Percentiles rank a stretch among this genome's conserved stretches.
Conservation (phyloP, 2,888 invertebrate genomes). For the Byasa hedistus region DNA sequence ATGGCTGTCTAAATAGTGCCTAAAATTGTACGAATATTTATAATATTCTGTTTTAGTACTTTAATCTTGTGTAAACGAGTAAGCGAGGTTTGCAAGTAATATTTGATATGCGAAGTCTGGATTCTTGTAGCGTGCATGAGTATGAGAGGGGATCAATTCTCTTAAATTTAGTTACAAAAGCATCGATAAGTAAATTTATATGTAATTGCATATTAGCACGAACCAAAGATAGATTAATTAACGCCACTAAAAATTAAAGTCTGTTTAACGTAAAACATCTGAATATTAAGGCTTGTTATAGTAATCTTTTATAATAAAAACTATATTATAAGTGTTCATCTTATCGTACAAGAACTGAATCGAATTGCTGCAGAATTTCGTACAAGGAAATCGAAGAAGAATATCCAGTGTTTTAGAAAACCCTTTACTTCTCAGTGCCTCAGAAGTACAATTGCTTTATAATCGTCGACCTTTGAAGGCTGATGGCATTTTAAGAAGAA, state of each 20-base stretch:
- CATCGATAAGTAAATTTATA: conserved; percentile 5
- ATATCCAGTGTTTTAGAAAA: too few species aligned
- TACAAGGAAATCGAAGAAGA: too few species aligned
- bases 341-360: too few species aligned
- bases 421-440: too few species aligned
- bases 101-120: conserved; percentile 53
- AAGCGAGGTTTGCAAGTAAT: conserved; percentile 60
- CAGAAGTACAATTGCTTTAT: too few species aligned
- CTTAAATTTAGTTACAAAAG: conserved; percentile 43
- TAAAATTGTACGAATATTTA: conserved; percentile 79
- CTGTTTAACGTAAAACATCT: conserved; percentile 22
- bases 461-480: too few species aligned
- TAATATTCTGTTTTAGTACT: conserved; percentile 76
- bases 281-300: background rate
- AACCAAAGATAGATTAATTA: conserved; percentile 17
- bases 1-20: conserved; percentile 81
- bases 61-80: conserved; percentile 60
- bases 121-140: conserved; percentile 58
- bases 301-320: background rate
- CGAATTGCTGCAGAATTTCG: too few species aligned
- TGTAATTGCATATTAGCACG: background rate
- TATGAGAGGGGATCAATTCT: conserved; percentile 74
- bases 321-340: background rate
- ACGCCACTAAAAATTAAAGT: conserved; percentile 22
- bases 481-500: too few species aligned